Conservation (phyloP, 2,888 invertebrate genomes). For the Onchidella celtica region DNA sequence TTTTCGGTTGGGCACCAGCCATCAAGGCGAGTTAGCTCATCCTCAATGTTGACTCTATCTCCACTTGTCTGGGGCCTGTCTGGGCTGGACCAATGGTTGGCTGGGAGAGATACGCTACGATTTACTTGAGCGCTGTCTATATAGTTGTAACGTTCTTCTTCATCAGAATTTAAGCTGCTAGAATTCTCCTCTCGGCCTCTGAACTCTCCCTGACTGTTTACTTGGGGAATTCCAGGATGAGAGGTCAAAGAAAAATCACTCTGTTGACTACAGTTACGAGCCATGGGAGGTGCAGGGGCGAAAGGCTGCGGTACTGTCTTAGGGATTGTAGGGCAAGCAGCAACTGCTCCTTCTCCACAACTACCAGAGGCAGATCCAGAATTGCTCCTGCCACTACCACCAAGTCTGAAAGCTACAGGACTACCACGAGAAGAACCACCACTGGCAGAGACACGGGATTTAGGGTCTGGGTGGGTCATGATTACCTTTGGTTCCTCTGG, state of each 20-base stretch:
- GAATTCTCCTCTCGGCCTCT: too few species aligned
- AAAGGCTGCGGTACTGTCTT: too few species aligned
- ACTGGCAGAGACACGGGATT: too few species aligned
- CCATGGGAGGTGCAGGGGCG: too few species aligned
- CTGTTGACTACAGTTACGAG: too few species aligned
- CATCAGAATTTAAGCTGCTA: neutral
- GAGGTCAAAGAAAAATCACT: too few species aligned
- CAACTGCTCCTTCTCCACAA: too few species aligned
- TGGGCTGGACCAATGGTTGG: neutral
- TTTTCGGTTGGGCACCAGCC: constrained; percentile 37
- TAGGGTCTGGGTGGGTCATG: neutral
- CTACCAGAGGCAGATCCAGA: neutral
- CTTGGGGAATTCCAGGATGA: too few species aligned
- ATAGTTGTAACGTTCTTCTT: constrained; percentile 17
- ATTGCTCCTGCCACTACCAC: neutral
- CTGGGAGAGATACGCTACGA: neutral
- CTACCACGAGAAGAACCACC: neutral
- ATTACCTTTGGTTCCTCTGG: neutral
- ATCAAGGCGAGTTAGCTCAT: constrained; percentile 14
- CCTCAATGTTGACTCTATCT: neutral
- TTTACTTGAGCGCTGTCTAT: constrained; percentile 9
- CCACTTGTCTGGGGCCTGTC: neutral
- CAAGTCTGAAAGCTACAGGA: neutral
- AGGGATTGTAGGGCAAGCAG: too few species aligned
- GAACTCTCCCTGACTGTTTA: too few species aligned